Percentiles rank a stretch among this genome's conserved stretches.
Conservation (phyloP, 2,113 vertebrate species). For the Paramisgurnus dabryanus region DNA sequence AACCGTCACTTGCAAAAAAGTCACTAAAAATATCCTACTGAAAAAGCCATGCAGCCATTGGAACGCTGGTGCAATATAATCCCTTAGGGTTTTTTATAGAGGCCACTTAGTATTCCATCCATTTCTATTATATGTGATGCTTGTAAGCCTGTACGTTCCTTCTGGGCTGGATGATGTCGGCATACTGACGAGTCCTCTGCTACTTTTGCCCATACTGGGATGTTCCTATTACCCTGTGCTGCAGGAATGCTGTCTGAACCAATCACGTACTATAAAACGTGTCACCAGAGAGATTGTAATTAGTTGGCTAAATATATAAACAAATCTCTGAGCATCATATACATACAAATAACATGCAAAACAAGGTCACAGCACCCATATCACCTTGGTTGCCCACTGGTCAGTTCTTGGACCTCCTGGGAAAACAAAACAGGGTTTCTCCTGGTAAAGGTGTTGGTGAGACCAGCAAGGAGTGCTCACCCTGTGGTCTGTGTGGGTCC, state of each 20-base stretch:
- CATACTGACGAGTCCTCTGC: constrained; percentile 4
- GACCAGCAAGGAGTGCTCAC: too few relatives aligned
- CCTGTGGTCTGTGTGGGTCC: too few relatives aligned
- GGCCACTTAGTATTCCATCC: constrained; percentile 38
- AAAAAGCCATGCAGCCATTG: constrained; percentile 11
- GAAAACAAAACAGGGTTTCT: too few relatives aligned
- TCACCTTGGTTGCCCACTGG: too few relatives aligned
- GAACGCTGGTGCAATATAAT: constrained; percentile 11
- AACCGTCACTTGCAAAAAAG: neutral
- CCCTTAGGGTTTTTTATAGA: constrained; percentile 24
- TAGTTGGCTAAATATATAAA: constrained; percentile 66
- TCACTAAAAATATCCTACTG: constrained; percentile 16
- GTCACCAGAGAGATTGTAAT: constrained; percentile 63
- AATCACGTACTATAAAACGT: constrained; percentile 5
- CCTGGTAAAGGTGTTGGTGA: too few relatives aligned
- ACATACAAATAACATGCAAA: constrained; percentile 57
- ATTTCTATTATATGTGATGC: constrained; percentile 19
- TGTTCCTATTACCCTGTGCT: constrained; percentile 27
- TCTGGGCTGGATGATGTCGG: constrained; percentile 32
- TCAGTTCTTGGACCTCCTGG: too few relatives aligned
- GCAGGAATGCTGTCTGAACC: constrained; percentile 30
- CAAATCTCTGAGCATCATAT: constrained; percentile 55
- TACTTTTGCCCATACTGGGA: constrained; percentile 5
- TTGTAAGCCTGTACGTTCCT: constrained; percentile 21
- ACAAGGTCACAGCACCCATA: constrained; percentile 24